Evolutionary conservation across 2,113 vertebrate genomes (phyloP).

Genomic region (Coregonus clupeaformis): DNA sequence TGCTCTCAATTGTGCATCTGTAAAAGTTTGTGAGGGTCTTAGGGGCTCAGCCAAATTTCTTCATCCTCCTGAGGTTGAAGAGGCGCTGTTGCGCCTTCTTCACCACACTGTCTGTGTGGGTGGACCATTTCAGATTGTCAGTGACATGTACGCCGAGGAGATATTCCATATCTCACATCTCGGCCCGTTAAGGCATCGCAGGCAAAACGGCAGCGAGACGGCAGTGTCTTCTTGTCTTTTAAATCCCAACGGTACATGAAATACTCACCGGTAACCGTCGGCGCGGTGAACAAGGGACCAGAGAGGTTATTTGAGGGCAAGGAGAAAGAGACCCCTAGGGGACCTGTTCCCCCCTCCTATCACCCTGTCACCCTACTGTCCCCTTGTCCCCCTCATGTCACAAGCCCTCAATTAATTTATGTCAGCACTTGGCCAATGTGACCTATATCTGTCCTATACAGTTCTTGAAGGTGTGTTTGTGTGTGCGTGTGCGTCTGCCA

Average conservation of each 20-base stretch:
- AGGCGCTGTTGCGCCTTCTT: too few relatives aligned
- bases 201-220: not conserved
- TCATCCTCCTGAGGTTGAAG: too few relatives aligned
- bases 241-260: constrained; percentile 59
- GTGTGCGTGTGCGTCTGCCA: constrained; percentile 39
- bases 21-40: too few relatives aligned
- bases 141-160: too few relatives aligned
- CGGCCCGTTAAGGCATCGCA: constrained; percentile 23
- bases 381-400: constrained; percentile 16
- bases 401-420: constrained; percentile 60
- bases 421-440: constrained; percentile 58
- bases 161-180: constrained; percentile 2
- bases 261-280: constrained; percentile 62
- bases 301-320: constrained; percentile 45
- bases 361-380: not conserved
- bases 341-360: not conserved
- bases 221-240: constrained; percentile 17
- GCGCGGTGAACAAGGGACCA: constrained; percentile 32
- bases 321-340: not conserved
- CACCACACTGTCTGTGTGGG: too few relatives aligned
- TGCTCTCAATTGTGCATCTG: too few relatives aligned
- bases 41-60: too few relatives aligned
- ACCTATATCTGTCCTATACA: constrained; percentile 55
- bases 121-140: too few relatives aligned
- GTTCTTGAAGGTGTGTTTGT: constrained; percentile 45